These are phyloP conservation scores for Sebastes hubbsi DNA, from an alignment of 2,797 vertebrate species.

Conservation along the genomic window DNA sequence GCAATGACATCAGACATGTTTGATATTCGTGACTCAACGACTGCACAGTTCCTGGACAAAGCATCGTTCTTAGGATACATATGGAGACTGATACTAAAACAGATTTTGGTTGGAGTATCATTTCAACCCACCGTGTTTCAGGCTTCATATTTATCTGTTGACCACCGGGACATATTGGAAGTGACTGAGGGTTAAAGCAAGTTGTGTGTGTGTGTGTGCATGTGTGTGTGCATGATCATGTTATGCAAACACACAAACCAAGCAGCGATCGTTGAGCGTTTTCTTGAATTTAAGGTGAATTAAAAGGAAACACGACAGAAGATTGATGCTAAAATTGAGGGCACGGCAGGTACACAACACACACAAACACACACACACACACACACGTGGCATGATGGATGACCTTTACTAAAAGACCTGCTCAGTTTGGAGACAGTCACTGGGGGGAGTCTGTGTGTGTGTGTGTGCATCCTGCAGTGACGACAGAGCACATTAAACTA, in stretches of 20 bases:
- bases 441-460: conserved; percentile 20
- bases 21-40: too few species aligned
- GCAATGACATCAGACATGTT: too few species aligned
- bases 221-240: not conserved
- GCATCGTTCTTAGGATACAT: not conserved
- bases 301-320: conserved; percentile 20
- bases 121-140: not conserved
- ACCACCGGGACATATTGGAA: not conserved
- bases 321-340: conserved; percentile 35
- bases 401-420: conserved; percentile 64
- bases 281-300: conserved; percentile 13
- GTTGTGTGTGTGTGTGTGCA: not conserved
- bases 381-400: not conserved
- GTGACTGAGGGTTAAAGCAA: conserved; percentile 10
- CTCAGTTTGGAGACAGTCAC: conserved; percentile 58
- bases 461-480: conserved; percentile 2
- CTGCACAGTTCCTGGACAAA: too few species aligned
- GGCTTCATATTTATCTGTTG: not conserved
- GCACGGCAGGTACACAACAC: not conserved
- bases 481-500: conserved; percentile 33
- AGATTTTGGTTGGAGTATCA: not conserved
- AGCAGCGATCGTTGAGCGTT: not conserved
- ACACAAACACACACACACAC: not conserved
- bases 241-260: not conserved
- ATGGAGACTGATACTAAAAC: not conserved